Evolutionary conservation across 1,140 invertebrate genomes (phyloP).

Genomic region (Dysdera silvatica): DNA sequence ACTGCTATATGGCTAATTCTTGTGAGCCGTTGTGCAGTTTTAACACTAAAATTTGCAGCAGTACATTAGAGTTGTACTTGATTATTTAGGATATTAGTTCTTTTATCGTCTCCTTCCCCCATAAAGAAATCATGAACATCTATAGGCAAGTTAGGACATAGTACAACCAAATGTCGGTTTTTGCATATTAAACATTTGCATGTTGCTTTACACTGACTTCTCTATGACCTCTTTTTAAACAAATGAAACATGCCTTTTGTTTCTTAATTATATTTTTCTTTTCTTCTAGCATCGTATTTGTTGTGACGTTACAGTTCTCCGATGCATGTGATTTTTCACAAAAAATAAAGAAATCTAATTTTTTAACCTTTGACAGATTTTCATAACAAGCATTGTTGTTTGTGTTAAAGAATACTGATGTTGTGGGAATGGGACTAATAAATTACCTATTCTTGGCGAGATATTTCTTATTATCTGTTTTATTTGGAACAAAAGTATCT

Average conservation of each 20-base stretch:
- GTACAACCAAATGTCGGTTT: neutral
- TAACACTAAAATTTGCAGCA: conserved; percentile 8
- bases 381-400: neutral
- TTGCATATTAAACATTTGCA: conserved; percentile 3
- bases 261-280: conserved; percentile 14
- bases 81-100: conserved; percentile 7
- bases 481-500: neutral
- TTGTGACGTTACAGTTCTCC: neutral
- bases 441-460: neutral
- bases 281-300: neutral
- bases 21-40: neutral
- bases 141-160: conserved; percentile 1
- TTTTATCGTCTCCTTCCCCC: neutral
- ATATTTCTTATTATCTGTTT: conserved; percentile 1
- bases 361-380: neutral
- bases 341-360: neutral
- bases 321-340: conserved; percentile 5
- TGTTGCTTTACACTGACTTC: neutral
- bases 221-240: neutral
- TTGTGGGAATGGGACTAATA: neutral
- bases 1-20: conserved; percentile 5
- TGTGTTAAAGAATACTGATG: conserved; percentile 1
- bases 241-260: conserved; percentile 9
- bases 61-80: conserved; percentile 5
- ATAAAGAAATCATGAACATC: neutral